Conservation (phyloP, 2,888 invertebrate species). For the Brenthis hecate region DNA sequence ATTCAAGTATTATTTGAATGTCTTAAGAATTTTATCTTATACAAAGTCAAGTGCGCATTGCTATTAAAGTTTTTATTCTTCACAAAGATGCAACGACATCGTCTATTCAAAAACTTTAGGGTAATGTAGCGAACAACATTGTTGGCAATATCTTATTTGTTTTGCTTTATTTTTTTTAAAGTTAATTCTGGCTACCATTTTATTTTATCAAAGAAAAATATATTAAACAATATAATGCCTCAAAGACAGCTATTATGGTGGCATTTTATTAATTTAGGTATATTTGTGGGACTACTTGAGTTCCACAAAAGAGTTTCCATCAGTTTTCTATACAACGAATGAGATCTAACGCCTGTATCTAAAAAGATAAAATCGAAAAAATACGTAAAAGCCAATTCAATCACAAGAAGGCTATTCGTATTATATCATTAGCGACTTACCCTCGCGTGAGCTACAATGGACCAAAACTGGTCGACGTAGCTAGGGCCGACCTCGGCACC, state of each 20-base stretch:
- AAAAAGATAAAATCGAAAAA: too few species aligned
- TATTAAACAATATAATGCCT: conserved; percentile 8
- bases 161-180: conserved; percentile 23
- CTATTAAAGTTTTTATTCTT: conserved; percentile 30
- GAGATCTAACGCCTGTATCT: too few species aligned
- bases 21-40: conserved; percentile 25
- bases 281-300: too few species aligned
- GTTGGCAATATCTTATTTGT: conserved; percentile 23
- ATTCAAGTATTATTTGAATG: conserved; percentile 22
- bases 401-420: too few species aligned
- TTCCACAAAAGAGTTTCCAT: too few species aligned
- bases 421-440: too few species aligned
- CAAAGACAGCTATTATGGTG: conserved; percentile 21
- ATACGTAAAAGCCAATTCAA: too few species aligned
- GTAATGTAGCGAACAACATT: conserved; percentile 37
- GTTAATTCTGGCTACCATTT: conserved; percentile 23
- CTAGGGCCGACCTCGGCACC: too few species aligned
- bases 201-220: conserved; percentile 23
- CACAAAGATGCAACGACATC: conserved; percentile 27
- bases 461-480: too few species aligned
- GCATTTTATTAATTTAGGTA: conserved; percentile 7
- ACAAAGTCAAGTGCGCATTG: conserved; percentile 27
- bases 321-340: too few species aligned
- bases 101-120: conserved; percentile 32
- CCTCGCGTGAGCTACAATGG: too few species aligned